Evolutionary conservation across 2,797 vertebrate species (phyloP), one percentile per base, ranked within the genome.

Genomic region (Gouania willdenowi): DNA sequence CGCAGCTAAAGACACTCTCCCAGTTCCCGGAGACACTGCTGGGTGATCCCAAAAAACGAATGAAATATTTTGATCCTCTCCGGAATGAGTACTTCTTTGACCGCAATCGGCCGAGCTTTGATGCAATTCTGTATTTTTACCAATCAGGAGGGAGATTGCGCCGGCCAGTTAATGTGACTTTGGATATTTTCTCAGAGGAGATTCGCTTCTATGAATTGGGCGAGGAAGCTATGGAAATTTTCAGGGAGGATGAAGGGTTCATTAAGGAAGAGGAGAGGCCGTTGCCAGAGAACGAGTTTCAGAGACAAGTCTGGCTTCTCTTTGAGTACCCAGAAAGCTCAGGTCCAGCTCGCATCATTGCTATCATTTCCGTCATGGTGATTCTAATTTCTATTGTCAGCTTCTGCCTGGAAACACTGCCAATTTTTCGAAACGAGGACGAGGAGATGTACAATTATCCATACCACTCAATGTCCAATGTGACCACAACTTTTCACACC

Each of bases 271-370:
- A 98, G 65, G 94, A 98, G 75, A 88, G 95, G 4, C 94, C 95
- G 0, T 86, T 99, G 35, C 96, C 96, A 0, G 81, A 91, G 17
- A 93, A 94, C 25, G 97, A 98, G 66, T 96, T 97, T 64, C 94
- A 99, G 76, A 91, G 92, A 69, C 94, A 99, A 75, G 93, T 99
- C 46, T 99, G 97, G 96, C 88, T 99, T 40, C 83, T 99, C 45
- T 98, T 98, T 3, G 96, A 99, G 72, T 98, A 98, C 55, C 96
- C 96, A 0, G 95, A 99, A 81, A 99, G 95, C 79, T 98, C 96
- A 0, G 95, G 95, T 46, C 93, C 97, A 0, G 97, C 97, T 25
- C 89, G 97, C 50, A 94, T 93, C 76, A 98, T 99, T 18, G 97
- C 97, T 52, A 98, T 99, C 2, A 96, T 99, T 39, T 99, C 97